phyloP scores from a whole-genome alignment of 2,888 invertebrate species.

The Apoderus coryli region DNA sequence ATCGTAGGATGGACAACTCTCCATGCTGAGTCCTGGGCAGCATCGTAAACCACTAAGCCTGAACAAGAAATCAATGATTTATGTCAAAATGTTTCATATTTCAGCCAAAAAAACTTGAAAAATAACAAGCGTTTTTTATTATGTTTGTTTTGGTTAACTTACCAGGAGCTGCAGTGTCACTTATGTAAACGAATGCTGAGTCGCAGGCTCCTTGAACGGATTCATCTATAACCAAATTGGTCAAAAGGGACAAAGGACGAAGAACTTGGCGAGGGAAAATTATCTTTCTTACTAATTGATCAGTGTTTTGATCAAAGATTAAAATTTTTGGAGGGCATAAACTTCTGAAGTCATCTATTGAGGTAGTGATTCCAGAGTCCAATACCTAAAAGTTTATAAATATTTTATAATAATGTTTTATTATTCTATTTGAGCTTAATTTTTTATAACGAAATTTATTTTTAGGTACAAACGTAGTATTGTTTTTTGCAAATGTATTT shows the following conservation, averaged over 20 bases:
- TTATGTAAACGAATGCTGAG: conserved; percentile 63
- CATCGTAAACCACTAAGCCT: conserved; percentile 50
- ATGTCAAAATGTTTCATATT: too few relatives aligned
- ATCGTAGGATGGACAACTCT: conserved; percentile 66
- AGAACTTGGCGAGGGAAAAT: conserved; percentile 61
- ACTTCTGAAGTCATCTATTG: conserved; percentile 48
- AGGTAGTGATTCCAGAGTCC: conserved; percentile 61
- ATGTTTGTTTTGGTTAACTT: conserved; percentile 7
- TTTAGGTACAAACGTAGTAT: too few relatives aligned
- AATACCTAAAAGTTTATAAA: conserved; percentile 53
- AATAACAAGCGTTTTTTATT: too few relatives aligned
- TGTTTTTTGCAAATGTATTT: too few relatives aligned
- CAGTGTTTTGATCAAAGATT: conserved; percentile 62
- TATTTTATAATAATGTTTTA: conserved; percentile 1
- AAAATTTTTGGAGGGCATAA: conserved; percentile 69
- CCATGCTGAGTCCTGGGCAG: conserved; percentile 63
- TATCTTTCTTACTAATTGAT: conserved; percentile 51
- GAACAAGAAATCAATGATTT: conserved; percentile 14
- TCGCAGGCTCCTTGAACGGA: conserved; percentile 52
- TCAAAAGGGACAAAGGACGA: conserved; percentile 60
- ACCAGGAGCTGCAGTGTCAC: conserved; percentile 73
- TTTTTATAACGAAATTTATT: too few relatives aligned
- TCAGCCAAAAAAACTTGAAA: conserved; percentile 4
- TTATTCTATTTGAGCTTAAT: conserved; percentile 6
- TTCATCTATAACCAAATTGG: conserved; percentile 69